Percentiles rank a stretch among this genome's conserved stretches.
Conservation (phyloP, 2,797 vertebrate genomes). For the Corythornis leucogaster region DNA sequence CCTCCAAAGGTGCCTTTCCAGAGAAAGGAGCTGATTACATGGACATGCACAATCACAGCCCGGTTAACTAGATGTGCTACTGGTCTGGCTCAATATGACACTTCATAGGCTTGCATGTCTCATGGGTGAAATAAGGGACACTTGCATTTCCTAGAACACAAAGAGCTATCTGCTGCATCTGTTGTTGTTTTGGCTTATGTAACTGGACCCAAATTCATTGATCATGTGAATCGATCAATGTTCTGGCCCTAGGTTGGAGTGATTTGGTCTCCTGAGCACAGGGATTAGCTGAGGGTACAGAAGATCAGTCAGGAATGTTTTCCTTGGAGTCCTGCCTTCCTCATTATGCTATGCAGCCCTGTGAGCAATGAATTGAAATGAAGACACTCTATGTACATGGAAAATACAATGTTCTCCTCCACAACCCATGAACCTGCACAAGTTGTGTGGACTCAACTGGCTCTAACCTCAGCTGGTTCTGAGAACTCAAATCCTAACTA, state of each 20-base stretch:
- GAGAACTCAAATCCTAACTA: background rate
- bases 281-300: background rate
- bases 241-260: background rate
- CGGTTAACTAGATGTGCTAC: background rate
- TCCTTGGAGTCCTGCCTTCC: conserved; percentile 23
- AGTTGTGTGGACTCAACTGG: background rate
- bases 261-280: background rate
- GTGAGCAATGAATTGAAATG: background rate
- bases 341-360: background rate
- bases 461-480: background rate
- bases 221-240: background rate
- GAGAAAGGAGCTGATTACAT: background rate
- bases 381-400: background rate
- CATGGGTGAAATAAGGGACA: background rate
- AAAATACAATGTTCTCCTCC: background rate
- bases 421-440: background rate
- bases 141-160: background rate
- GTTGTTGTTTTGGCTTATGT: background rate
- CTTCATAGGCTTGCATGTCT: background rate
- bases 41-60: background rate
- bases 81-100: background rate
- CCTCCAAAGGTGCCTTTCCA: background rate
- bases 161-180: background rate
- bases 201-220: background rate
- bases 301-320: background rate